Conservation (phyloP, 1,140 invertebrate genomes). For the Mizuhopecten yessoensis region DNA sequence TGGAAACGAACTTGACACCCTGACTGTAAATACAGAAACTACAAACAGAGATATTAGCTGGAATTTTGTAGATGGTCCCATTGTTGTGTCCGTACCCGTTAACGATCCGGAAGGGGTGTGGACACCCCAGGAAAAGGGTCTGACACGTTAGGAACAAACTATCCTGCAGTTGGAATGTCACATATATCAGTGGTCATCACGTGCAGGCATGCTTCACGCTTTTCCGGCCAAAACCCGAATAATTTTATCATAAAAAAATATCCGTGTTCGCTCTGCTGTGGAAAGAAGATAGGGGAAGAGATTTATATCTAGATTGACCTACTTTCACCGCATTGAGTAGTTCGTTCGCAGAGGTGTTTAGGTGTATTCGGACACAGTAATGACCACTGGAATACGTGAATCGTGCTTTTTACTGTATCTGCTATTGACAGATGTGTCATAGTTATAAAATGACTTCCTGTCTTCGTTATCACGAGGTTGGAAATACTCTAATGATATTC, state of each 20-base stretch:
- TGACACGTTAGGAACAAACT: background rate
- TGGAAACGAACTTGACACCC: background rate
- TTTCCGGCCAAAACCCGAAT: background rate
- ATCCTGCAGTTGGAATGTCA: background rate
- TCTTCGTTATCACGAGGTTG: background rate
- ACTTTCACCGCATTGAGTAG: background rate
- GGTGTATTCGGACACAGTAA: background rate
- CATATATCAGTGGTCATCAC: background rate
- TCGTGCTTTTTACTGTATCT: slow-evolving; percentile 14
- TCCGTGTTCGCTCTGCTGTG: background rate
- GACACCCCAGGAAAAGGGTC: background rate
- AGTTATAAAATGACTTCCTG: background rate
- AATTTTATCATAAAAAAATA: slow-evolving; percentile 31
- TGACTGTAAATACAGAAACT: background rate
- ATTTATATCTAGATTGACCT: background rate
- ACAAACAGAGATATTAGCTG: background rate
- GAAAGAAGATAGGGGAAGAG: background rate
- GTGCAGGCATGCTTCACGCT: slow-evolving; percentile 8
- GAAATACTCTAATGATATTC: background rate
- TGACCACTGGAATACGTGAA: background rate
- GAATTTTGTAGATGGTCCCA: background rate
- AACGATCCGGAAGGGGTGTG: background rate
- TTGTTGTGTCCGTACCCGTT: background rate
- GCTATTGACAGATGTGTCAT: slow-evolving; percentile 8
- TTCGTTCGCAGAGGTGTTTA: background rate